Percentiles rank a stretch among this genome's conserved stretches.
These are phyloP conservation scores for Hydrochoerus hydrochaeris DNA, from an alignment of 2,113 vertebrate genomes.

Conservation along the genomic window DNA sequence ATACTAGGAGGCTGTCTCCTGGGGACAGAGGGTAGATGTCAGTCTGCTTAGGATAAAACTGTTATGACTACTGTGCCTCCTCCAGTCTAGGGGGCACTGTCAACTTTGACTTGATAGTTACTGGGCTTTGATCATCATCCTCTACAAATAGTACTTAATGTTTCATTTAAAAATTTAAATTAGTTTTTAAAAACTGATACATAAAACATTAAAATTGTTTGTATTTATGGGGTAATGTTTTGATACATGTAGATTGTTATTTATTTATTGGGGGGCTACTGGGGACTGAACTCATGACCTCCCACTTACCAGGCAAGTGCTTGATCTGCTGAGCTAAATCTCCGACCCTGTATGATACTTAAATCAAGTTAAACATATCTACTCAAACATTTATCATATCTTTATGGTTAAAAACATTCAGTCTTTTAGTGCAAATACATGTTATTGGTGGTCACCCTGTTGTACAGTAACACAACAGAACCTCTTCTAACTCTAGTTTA, in stretches of 20 bases:
- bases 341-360: background rate
- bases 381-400: background rate
- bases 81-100: background rate
- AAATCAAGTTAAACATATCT: background rate
- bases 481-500: background rate
- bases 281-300: too few species aligned
- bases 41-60: background rate
- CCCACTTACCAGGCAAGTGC: too few species aligned
- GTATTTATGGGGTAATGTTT: background rate
- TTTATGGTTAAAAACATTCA: background rate
- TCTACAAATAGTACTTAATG: slow-evolving; percentile 1
- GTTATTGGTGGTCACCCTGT: background rate
- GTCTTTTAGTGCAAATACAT: background rate
- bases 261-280: too few species aligned
- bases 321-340: too few species aligned
- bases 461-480: background rate
- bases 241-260: background rate
- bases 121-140: background rate
- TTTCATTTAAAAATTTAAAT: background rate
- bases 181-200: background rate
- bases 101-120: background rate
- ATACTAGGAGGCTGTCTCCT: background rate
- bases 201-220: background rate
- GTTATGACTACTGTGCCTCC: background rate
- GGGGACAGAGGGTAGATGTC: background rate